Percentiles rank a stretch among this genome's conserved stretches.
Conservation (phyloP, 2,113 vertebrate species). For the Emberiza fucata region DNA sequence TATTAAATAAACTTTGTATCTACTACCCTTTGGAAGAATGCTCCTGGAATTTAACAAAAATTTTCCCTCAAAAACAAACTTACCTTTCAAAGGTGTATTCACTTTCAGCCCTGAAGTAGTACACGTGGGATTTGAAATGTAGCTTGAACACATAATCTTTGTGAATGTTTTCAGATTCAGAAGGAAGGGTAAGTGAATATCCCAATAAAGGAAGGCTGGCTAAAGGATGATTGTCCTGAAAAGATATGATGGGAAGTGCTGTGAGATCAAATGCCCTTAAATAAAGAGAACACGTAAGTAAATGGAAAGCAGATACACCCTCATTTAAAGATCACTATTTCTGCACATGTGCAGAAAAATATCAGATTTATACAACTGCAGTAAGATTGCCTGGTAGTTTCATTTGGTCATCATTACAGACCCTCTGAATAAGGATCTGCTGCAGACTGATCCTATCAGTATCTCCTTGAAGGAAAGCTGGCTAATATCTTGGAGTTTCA, state of each 20-base stretch:
- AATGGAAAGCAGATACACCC: background rate
- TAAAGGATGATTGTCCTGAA: conserved; percentile 93
- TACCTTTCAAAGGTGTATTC: conserved; percentile 97
- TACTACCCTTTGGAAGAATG: background rate
- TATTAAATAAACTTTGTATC: background rate
- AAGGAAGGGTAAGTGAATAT: conserved; percentile 92
- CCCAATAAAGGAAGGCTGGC: conserved; percentile 95
- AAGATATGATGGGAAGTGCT: background rate
- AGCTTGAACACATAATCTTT: conserved; percentile 99
- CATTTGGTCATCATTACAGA: background rate
- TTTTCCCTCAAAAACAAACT: background rate
- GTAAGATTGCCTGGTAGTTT: background rate
- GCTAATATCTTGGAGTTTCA: background rate
- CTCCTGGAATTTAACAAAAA: background rate
- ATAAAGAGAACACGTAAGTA: background rate
- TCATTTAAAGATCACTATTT: background rate
- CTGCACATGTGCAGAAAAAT: background rate
- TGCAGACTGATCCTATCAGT: background rate
- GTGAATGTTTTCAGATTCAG: conserved; percentile 93
- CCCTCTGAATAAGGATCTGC: background rate
- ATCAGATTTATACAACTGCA: background rate
- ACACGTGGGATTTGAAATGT: conserved; percentile 98
- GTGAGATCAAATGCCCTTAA: background rate
- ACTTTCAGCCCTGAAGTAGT: conserved; percentile 97
- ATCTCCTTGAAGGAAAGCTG: background rate